Conservation (phyloP, 2,113 vertebrate species). For the Prinia subflava region DNA sequence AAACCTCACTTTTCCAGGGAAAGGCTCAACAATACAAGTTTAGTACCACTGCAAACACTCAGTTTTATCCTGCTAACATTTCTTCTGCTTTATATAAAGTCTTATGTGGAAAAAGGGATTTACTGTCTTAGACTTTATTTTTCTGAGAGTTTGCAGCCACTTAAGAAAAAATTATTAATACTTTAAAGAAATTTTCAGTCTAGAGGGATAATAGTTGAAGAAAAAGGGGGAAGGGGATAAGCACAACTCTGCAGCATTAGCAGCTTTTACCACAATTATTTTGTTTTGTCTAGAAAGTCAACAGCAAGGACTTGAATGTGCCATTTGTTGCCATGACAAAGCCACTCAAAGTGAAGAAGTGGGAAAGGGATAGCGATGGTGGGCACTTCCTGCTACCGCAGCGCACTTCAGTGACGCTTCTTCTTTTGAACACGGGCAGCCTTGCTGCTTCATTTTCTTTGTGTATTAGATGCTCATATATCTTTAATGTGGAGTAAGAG, state of each 20-base stretch:
- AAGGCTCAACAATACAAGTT: background rate
- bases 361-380: background rate
- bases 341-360: background rate
- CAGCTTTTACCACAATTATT: background rate
- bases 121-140: background rate
- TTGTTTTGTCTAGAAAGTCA: slow-evolving; percentile 13
- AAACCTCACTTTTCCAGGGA: background rate
- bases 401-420: background rate
- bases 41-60: background rate
- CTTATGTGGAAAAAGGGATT: background rate
- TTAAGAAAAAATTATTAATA: background rate
- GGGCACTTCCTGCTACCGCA: background rate
- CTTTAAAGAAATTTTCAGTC: background rate
- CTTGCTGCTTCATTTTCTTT: slow-evolving; percentile 11
- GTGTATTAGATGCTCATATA: slow-evolving; percentile 55
- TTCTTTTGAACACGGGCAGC: background rate
- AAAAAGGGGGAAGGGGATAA: background rate
- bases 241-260: background rate
- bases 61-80: background rate
- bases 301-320: background rate
- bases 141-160: background rate
- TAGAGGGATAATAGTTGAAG: background rate
- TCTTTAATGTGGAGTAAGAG: slow-evolving; percentile 60
- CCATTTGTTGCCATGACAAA: slow-evolving; percentile 61
- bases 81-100: background rate